Evolutionary conservation across 1,140 invertebrate genomes (phyloP), one percentile per base, ranked within the genome.

Genomic region (roundworm (Caenorhabditis elegans)): DNA sequence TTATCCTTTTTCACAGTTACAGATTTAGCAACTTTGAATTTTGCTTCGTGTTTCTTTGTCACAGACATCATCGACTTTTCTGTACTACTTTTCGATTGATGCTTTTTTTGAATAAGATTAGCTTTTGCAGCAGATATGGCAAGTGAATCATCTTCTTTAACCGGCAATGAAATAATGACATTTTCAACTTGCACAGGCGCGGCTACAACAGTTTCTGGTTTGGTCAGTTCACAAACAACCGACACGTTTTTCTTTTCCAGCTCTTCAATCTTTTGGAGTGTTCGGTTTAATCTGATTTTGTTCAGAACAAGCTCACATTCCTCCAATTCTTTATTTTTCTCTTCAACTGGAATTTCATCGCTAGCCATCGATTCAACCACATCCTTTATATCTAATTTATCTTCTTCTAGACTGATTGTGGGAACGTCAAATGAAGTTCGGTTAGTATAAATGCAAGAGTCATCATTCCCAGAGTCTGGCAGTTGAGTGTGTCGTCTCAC

Each of bases 1-100:
- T 60, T 60, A 6, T 31, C 28, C 3, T n/a, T 34, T 22, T 70
- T 70, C 26, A 70, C 60, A 19, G 60, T 24, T 26, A 70, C 60
- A 15, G 60, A 70, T n/a, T 70, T 70, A 3, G 60, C 31, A 31
- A 70, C 60, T 13, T 70, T 70, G 34, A 70, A 70, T 34, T 70
- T 70, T 15, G 60, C 34, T 24, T 70, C 60, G 28, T 70, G 60
- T 39, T 70, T 70, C 34, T 39, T 70, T 22, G 34, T 43, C 15
- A 39, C 19, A 6, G 60, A 39, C 60, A 70, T 70, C 60, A 70
- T 70, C n/a, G 60, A 70, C 34, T 70, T 70, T 26, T 70, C 60
- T 6, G 34, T 31, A 13, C 34, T 39, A 13, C 55, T 34, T 22
- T 60, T 60, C 0, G 28, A 10, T 24, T 60, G 31, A 34, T 22